Evolutionary conservation across 1,140 invertebrate species (phyloP).

Genomic region (Trinorchestia longiramus): DNA sequence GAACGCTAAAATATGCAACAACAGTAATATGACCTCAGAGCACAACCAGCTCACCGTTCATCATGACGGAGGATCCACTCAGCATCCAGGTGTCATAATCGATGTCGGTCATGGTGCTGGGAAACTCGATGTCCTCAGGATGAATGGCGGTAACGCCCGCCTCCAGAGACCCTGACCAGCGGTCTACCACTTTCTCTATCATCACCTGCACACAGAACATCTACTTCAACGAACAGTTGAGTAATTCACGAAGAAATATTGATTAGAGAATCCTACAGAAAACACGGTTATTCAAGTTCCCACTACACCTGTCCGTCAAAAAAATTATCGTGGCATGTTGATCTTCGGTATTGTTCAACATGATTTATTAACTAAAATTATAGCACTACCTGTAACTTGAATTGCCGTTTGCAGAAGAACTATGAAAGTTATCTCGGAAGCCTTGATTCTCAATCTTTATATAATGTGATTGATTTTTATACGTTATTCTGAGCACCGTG

Average conservation of each 20-base stretch:
- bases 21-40: constrained; percentile 67
- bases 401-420: no score
- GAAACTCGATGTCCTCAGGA: constrained; percentile 88
- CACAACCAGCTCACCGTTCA: constrained; percentile 76
- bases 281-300: no score
- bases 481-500: no score
- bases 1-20: neutral
- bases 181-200: constrained; percentile 91
- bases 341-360: no score
- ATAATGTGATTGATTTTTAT: no score
- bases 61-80: constrained; percentile 80
- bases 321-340: no score
- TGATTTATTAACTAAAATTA: no score
- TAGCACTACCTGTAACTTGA: no score
- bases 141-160: constrained; percentile 84
- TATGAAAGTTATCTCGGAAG: no score
- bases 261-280: no score
- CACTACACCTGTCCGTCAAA: no score
- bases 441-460: no score
- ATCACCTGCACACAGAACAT: constrained; percentile 73
- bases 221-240: neutral
- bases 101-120: constrained; percentile 91
- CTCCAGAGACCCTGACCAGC: constrained; percentile 77
- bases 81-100: constrained; percentile 93
- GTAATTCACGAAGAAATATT: constrained; percentile 19